Evolutionary conservation across 2,888 invertebrate species (phyloP).

Genomic region (Chirona hameri): DNA sequence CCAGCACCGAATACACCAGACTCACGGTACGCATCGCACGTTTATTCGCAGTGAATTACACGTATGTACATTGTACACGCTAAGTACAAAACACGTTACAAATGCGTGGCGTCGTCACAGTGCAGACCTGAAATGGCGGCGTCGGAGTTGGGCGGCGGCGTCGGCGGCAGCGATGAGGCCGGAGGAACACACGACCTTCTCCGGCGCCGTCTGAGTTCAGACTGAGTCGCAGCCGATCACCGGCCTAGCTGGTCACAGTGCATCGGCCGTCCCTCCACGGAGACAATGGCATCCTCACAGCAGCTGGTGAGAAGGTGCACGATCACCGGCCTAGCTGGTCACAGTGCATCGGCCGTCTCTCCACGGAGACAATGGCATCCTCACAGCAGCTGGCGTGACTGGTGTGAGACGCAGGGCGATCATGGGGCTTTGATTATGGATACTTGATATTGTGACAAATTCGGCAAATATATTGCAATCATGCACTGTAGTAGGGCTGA

Average conservation of each 20-base stretch:
- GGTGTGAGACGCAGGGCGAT: background rate
- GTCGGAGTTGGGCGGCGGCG: background rate
- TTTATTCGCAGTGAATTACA: conserved; percentile 11
- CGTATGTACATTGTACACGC: conserved; percentile 5
- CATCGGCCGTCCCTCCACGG: too few species aligned
- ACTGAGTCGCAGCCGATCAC: background rate
- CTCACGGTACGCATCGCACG: background rate
- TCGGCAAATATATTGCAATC: background rate
- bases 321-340: background rate
- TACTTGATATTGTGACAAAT: background rate
- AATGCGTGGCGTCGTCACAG: background rate
- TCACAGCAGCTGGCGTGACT: background rate
- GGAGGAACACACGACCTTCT: background rate
- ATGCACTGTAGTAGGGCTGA: background rate
- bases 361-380: too few species aligned
- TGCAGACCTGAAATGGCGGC: background rate
- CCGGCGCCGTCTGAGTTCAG: background rate
- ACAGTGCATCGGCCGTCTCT: too few species aligned
- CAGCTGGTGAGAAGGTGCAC: background rate
- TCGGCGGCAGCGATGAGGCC: background rate
- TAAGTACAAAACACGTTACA: conserved; percentile 23
- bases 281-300: background rate
- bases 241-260: background rate
- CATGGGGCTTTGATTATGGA: conserved; percentile 5
- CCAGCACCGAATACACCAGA: too few species aligned